phyloP scores from a whole-genome alignment of 2,888 invertebrate species.

The Leptodirus hochenwartii region DNA sequence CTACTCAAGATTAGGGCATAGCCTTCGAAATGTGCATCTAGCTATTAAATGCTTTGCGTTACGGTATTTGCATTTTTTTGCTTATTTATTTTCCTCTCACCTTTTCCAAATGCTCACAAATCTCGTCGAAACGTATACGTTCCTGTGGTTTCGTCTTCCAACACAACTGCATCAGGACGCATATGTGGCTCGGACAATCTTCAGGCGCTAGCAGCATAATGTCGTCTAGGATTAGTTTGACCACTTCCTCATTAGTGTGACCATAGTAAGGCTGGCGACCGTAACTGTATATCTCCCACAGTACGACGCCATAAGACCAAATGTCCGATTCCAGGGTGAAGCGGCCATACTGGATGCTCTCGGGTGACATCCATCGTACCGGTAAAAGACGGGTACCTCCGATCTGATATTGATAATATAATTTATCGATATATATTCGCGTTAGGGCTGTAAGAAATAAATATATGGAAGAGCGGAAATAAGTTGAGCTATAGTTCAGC shows the following conservation, averaged over 20 bases:
- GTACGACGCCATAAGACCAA: slow-evolving; percentile 82
- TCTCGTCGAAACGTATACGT: slow-evolving; percentile 51
- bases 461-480: too few species aligned
- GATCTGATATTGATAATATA: slow-evolving; percentile 32
- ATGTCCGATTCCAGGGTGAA: slow-evolving; percentile 84
- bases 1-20: too few species aligned
- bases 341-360: slow-evolving; percentile 74
- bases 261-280: slow-evolving; percentile 91
- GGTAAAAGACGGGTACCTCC: slow-evolving; percentile 68
- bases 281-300: slow-evolving; percentile 87
- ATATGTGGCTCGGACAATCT: slow-evolving; percentile 52
- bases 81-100: slow-evolving; percentile 10
- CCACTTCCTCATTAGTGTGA: slow-evolving; percentile 72
- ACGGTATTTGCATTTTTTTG: neutral
- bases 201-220: slow-evolving; percentile 65
- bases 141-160: slow-evolving; percentile 69
- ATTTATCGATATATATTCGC: too few species aligned
- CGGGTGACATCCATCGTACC: slow-evolving; percentile 93
- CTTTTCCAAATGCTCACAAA: slow-evolving; percentile 43
- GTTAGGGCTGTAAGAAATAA: too few species aligned
- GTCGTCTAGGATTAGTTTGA: slow-evolving; percentile 61
- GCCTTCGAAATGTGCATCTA: too few species aligned
- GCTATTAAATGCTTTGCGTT: too few species aligned
- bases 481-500: too few species aligned
- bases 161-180: slow-evolving; percentile 59